Conservation (phyloP, 2,888 invertebrate species). For the Pyrgus malvae region DNA sequence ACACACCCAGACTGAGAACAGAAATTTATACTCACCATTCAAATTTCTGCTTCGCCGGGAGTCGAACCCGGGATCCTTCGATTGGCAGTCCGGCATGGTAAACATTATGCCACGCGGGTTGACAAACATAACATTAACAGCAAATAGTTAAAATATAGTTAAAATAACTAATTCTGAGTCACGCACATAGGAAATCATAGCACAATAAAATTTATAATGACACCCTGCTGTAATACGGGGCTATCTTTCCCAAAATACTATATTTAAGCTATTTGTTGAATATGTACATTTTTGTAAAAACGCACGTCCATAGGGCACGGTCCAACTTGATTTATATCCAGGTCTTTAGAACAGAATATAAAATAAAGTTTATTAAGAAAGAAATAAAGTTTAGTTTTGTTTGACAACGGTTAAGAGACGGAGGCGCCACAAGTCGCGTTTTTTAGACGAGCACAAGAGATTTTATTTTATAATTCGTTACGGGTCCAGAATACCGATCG, state of each 20-base stretch:
- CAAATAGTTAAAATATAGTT: no score
- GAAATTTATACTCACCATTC: no score
- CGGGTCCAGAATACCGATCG: slow-evolving; percentile 63
- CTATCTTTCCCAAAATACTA: slow-evolving; percentile 46
- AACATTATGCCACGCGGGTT: no score
- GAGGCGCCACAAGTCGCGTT: slow-evolving; percentile 73
- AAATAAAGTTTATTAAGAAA: slow-evolving; percentile 39
- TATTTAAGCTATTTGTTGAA: slow-evolving; percentile 65
- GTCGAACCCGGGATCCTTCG: no score
- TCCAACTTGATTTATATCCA: slow-evolving; percentile 73
- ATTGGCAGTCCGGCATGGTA: no score
- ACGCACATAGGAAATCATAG: slow-evolving; percentile 12
- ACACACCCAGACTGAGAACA: no score
- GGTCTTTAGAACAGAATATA: slow-evolving; percentile 34
- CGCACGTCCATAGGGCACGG: slow-evolving; percentile 63
- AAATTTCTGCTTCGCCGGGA: no score
- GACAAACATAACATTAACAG: no score
- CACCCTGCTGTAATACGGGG: slow-evolving; percentile 3
- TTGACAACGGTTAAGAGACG: slow-evolving; percentile 38
- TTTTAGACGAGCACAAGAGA: slow-evolving; percentile 55
- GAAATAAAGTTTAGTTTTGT: slow-evolving; percentile 35
- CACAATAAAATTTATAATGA: slow-evolving; percentile 26
- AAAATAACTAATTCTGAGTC: neutral
- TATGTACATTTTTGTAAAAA: slow-evolving; percentile 69
- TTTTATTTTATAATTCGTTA: slow-evolving; percentile 70